phyloP scores from a whole-genome alignment of 2,113 vertebrate species.

The Apodemus sylvaticus region DNA sequence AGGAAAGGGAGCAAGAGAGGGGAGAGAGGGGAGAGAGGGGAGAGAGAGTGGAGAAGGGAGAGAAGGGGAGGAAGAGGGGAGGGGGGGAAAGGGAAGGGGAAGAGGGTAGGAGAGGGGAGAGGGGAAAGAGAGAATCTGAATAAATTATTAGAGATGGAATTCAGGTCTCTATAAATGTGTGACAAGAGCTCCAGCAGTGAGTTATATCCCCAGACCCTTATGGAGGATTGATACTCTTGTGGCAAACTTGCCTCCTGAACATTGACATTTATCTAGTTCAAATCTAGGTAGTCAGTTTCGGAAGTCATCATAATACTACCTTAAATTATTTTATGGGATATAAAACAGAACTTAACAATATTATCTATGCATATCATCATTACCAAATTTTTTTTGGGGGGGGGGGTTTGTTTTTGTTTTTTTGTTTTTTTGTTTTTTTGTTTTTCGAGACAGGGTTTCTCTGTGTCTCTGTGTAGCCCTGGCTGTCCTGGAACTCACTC shows the following conservation, averaged over 20 bases:
- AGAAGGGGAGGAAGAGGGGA: no score
- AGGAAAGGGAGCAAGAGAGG: fast-evolving
- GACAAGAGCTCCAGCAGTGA: not conserved
- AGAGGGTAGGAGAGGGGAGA: no score
- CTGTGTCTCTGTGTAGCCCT: no score
- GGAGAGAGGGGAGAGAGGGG: not conserved
- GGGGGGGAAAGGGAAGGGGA: no score
- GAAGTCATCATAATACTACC: not conserved
- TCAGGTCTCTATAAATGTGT: not conserved
- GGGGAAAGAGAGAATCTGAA: no score
- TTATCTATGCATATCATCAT: not conserved
- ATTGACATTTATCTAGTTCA: not conserved
- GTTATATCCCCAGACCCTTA: not conserved
- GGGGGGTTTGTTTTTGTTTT: no score
- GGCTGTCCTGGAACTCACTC: no score
- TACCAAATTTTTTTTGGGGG: no score
- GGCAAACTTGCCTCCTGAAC: not conserved
- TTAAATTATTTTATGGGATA: not conserved
- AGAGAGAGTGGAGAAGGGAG: not conserved
- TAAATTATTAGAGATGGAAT: not conserved
- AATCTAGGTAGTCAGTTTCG: not conserved
- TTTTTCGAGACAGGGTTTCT: no score
- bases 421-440: no score
- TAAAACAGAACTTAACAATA: not conserved
- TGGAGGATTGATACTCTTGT: not conserved